Evolutionary conservation across 2,113 vertebrate species (phyloP).

Genomic region (Ptilorrhoa leucosticta): DNA sequence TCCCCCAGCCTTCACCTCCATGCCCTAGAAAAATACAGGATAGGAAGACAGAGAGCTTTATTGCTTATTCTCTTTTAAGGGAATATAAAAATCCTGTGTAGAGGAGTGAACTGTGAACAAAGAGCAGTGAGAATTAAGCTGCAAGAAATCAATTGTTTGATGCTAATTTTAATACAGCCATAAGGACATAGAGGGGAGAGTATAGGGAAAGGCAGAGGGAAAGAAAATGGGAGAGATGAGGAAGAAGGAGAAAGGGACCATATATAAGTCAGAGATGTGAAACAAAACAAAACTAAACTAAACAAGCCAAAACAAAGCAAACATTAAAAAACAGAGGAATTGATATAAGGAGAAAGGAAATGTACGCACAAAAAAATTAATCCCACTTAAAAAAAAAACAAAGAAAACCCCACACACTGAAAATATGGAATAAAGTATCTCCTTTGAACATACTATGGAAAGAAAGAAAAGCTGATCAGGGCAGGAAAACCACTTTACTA

Average conservation of each 20-base stretch:
- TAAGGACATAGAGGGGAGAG: background rate
- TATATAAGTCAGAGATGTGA: background rate
- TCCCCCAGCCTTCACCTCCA: background rate
- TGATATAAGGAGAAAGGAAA: background rate
- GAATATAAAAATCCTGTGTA: background rate
- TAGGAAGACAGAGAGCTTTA: background rate
- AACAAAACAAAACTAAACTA: background rate
- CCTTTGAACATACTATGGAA: background rate
- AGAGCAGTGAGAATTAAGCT: background rate
- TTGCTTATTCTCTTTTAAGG: background rate
- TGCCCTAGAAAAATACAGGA: background rate
- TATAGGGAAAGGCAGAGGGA: background rate
- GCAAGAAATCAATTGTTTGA: background rate
- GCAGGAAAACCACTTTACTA: background rate
- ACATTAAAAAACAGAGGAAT: background rate
- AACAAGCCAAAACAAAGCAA: rapidly evolving
- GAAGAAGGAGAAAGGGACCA: background rate
- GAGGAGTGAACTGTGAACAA: background rate
- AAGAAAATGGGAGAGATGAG: background rate
- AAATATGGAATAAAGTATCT: background rate
- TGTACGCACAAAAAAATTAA: background rate
- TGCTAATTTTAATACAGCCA: background rate
- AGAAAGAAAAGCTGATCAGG: background rate
- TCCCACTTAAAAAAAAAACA: background rate
- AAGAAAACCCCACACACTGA: background rate